Conservation (phyloP, 2,113 vertebrate species). For the Todiramphus saurophagus region DNA sequence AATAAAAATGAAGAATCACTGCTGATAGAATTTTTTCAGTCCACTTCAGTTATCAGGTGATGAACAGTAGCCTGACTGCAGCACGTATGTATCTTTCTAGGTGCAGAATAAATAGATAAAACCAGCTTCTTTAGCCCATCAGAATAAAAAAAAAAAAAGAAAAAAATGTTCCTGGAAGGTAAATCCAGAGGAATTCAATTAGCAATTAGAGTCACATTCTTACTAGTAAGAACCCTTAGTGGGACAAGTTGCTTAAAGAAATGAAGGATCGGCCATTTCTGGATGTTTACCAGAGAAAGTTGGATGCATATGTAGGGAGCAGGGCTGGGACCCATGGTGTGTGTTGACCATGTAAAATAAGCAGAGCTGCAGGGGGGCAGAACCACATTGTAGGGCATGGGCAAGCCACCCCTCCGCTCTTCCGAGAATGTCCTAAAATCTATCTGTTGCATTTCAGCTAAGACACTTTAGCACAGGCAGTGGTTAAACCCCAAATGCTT, state of each 20-base stretch:
- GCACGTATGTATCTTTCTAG: background rate
- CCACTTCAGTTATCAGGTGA: background rate
- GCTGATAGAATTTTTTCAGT: background rate
- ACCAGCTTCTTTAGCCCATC: background rate
- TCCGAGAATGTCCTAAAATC: background rate
- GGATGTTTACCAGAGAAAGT: background rate
- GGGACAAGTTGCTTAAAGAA: background rate
- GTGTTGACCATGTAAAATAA: fast-evolving
- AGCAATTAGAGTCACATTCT: background rate
- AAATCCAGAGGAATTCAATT: background rate
- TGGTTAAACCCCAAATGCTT: background rate
- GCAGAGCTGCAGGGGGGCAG: background rate
- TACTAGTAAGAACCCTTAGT: background rate
- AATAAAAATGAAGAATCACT: background rate
- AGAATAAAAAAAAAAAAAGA: background rate
- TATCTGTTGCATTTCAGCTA: background rate
- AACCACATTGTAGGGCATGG: background rate
- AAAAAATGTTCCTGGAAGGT: background rate
- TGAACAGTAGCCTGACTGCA: background rate
- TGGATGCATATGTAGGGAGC: background rate
- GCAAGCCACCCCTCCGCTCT: background rate
- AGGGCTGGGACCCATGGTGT: background rate
- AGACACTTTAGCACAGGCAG: background rate
- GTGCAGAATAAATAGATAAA: background rate
- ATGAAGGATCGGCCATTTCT: background rate